These are phyloP conservation scores for Neomonachus schauinslandi DNA, from an alignment of 2,113 vertebrate genomes.

Conservation along the genomic window DNA sequence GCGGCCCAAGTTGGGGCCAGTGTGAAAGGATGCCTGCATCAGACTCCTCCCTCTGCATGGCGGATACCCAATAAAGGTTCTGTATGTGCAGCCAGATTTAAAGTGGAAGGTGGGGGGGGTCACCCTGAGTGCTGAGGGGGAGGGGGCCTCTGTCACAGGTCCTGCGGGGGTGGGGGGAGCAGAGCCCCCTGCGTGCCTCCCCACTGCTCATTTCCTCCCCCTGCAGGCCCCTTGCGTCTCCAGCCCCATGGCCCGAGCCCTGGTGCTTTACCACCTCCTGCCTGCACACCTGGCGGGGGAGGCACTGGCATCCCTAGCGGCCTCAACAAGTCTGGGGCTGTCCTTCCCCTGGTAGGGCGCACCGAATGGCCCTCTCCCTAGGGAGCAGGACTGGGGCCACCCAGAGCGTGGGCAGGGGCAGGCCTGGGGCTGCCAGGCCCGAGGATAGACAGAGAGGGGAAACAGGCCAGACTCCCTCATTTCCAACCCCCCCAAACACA, in stretches of 20 bases:
- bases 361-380: background rate
- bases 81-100: background rate
- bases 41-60: accelerated
- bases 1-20: background rate
- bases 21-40: background rate
- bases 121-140: background rate
- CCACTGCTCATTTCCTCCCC: background rate
- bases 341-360: background rate
- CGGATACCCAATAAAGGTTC: slow-evolving; percentile 19
- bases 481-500: no score
- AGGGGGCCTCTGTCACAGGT: background rate
- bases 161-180: accelerated
- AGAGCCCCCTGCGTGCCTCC: background rate
- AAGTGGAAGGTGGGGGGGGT: background rate
- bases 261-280: accelerated
- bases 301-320: no score
- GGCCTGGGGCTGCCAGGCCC: background rate
- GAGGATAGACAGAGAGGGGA: background rate
- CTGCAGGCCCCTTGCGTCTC: accelerated
- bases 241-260: background rate
- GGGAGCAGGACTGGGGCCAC: background rate
- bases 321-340: background rate
- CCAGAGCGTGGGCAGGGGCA: background rate
- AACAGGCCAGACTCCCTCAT: background rate
- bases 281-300: background rate